These are phyloP conservation scores for Coryphaenoides rupestris DNA, from an alignment of 2,113 vertebrate species.

Conservation along the genomic window DNA sequence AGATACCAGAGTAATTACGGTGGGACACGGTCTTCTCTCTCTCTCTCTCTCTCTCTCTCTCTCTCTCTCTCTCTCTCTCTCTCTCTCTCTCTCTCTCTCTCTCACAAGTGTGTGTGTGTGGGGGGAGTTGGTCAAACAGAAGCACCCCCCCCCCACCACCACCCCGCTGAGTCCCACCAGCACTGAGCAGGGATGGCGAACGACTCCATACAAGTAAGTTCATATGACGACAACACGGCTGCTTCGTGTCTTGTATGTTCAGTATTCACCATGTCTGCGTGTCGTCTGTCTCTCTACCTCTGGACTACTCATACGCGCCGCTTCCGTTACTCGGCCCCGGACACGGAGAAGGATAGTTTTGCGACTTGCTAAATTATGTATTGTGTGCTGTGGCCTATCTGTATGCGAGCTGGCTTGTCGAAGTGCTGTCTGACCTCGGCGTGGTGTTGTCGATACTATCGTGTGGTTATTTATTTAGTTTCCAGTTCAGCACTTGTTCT, in stretches of 20 bases:
- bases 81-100: too few relatives aligned
- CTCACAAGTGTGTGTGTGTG: neutral
- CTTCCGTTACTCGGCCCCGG: too few relatives aligned
- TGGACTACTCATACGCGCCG: too few relatives aligned
- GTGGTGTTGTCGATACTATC: neutral
- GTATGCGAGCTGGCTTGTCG: neutral
- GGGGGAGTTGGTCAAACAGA: slow-evolving; percentile 4
- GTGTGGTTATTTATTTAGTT: slow-evolving; percentile 11
- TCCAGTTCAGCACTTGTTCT: neutral
- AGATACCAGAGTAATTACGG: too few relatives aligned
- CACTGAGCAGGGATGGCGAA: slow-evolving; percentile 65
- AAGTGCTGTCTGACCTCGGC: slow-evolving; percentile 19
- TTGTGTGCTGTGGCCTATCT: neutral
- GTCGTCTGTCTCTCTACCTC: too few relatives aligned
- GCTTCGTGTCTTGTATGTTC: too few relatives aligned
- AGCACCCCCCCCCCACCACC: slow-evolving; percentile 3
- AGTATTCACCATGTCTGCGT: too few relatives aligned
- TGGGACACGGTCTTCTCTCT: too few relatives aligned
- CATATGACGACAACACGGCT: neutral
- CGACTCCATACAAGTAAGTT: slow-evolving; percentile 76
- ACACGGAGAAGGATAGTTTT: slow-evolving; percentile 39
- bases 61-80: too few relatives aligned
- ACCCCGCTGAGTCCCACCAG: neutral
- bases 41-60: too few relatives aligned
- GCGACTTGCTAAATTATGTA: slow-evolving; percentile 46